Conservation (phyloP, 2,888 invertebrate genomes). For the Unio pictorum region DNA sequence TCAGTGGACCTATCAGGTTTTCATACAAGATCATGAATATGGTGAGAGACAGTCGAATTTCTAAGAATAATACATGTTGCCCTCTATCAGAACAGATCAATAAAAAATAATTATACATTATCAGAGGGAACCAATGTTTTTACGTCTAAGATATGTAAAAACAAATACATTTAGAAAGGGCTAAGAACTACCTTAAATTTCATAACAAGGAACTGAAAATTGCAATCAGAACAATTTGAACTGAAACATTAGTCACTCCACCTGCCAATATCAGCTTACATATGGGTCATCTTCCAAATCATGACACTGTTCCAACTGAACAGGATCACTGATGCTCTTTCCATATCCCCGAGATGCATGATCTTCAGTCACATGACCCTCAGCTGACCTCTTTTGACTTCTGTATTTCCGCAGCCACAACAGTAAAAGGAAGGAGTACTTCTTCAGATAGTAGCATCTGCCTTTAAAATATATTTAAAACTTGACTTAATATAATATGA, state of each 20-base stretch:
- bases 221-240: background rate
- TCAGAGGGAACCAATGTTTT: too few relatives aligned
- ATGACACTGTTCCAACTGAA: constrained; percentile 38
- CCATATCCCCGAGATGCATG: constrained; percentile 42
- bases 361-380: constrained; percentile 6
- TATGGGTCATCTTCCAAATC: constrained; percentile 36
- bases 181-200: too few relatives aligned
- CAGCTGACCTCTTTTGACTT: constrained; percentile 12
- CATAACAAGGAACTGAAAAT: too few relatives aligned
- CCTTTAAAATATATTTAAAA: constrained; percentile 28
- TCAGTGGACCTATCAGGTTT: too few relatives aligned
- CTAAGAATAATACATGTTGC: too few relatives aligned
- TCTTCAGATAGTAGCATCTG: constrained; percentile 53
- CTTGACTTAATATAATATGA: too few relatives aligned
- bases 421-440: constrained; percentile 38
- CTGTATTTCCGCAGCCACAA: constrained; percentile 39
- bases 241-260: background rate
- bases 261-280: constrained; percentile 28
- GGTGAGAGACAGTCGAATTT: too few relatives aligned
- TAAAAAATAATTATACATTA: too few relatives aligned
- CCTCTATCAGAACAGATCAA: too few relatives aligned
- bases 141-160: too few relatives aligned
- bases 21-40: too few relatives aligned
- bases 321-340: constrained; percentile 26
- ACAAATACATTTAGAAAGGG: too few relatives aligned